Conservation (phyloP, 2,113 vertebrate genomes). For the Hemichromis elongatus region DNA sequence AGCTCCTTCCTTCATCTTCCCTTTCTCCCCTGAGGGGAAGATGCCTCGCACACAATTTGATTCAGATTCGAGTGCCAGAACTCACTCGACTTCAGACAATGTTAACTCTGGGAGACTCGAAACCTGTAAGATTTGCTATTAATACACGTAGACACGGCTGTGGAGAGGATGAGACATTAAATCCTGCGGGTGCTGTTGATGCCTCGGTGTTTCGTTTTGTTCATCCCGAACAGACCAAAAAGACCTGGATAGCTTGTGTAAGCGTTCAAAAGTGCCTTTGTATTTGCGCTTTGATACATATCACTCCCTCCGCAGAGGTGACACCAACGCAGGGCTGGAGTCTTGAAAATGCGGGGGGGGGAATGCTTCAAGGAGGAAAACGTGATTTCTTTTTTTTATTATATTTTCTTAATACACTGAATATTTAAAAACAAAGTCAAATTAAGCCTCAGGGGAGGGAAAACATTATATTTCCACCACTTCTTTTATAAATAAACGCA, state of each 20-base stretch:
- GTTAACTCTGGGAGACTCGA: neutral
- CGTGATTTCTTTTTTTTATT: neutral
- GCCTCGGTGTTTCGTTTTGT: neutral
- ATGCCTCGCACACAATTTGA: slow-evolving; percentile 44
- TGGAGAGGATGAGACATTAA: slow-evolving; percentile 8
- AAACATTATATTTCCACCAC: neutral
- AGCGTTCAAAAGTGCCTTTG: slow-evolving; percentile 8
- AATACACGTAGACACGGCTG: slow-evolving; percentile 16
- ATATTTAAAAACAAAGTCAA: neutral
- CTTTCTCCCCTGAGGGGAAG: slow-evolving; percentile 29
- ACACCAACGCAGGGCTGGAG: neutral
- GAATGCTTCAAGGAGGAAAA: neutral
- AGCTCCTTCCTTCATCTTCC: slow-evolving; percentile 1
- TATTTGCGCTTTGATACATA: slow-evolving; percentile 17
- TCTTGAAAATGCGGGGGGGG: neutral
- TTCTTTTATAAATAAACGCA: neutral
- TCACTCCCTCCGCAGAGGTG: neutral
- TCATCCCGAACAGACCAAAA: neutral
- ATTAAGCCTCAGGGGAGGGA: neutral
- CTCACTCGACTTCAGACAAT: slow-evolving; percentile 18
- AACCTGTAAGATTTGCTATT: slow-evolving; percentile 15
- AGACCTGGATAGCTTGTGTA: neutral
- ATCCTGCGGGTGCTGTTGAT: slow-evolving; percentile 16
- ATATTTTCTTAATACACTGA: neutral
- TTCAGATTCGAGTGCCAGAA: slow-evolving; percentile 15